Percentiles rank a stretch among this genome's conserved stretches.
phyloP scores from a whole-genome alignment of 2,113 vertebrate genomes.

The Chionis minor region DNA sequence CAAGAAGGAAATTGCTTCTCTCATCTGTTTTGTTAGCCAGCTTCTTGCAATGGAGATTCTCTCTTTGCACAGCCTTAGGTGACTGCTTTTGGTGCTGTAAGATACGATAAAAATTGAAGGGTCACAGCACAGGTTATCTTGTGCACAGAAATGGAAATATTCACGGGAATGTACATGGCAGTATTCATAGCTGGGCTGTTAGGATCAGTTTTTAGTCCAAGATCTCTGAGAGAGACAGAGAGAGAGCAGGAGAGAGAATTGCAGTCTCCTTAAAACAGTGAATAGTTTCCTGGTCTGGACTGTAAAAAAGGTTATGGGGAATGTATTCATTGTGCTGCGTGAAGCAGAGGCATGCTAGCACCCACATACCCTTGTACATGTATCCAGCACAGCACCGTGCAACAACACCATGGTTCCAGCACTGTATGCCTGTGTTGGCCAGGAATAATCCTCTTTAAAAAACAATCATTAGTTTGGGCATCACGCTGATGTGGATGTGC shows the following conservation, averaged over 20 bases:
- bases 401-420: neutral
- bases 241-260: neutral
- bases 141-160: neutral
- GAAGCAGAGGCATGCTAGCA: neutral
- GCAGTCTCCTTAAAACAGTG: neutral
- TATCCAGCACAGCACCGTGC: neutral
- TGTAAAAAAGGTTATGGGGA: neutral
- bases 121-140: neutral
- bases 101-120: neutral
- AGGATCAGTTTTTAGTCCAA: neutral
- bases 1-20: neutral
- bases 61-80: neutral
- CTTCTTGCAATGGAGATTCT: neutral
- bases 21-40: neutral
- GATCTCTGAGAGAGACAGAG: neutral
- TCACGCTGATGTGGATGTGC: neutral
- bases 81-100: neutral
- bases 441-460: neutral
- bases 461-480: neutral
- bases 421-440: neutral
- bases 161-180: neutral
- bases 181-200: neutral
- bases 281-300: neutral
- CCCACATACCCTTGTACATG: neutral
- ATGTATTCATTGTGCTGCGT: rapidly evolving